Conservation (phyloP, 1,140 invertebrate species). For the Potamilus streckersoni region DNA sequence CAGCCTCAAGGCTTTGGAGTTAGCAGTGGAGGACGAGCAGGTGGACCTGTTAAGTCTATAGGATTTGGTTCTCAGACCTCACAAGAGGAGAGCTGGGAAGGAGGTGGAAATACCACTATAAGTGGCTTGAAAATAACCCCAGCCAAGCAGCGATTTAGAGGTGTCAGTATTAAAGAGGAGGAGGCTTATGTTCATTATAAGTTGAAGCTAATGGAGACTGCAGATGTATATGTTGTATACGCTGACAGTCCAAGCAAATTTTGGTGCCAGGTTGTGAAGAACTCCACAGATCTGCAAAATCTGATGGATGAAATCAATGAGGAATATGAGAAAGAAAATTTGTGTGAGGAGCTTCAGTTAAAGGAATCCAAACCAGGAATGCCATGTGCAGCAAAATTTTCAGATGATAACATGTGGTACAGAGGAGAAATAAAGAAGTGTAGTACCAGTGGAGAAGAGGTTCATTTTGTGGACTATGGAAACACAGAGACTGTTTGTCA, state of each 20-base stretch:
- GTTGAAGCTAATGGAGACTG: slow-evolving; percentile 30
- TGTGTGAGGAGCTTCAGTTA: slow-evolving; percentile 14
- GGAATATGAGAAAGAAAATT: slow-evolving; percentile 26
- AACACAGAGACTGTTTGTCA: slow-evolving; percentile 49
- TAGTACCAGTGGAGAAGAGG: slow-evolving; percentile 75
- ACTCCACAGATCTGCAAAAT: slow-evolving; percentile 55
- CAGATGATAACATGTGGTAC: slow-evolving; percentile 82
- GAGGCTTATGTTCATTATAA: slow-evolving; percentile 1
- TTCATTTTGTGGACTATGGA: slow-evolving; percentile 77
- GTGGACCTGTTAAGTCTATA: not conserved
- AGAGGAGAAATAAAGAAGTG: slow-evolving; percentile 80
- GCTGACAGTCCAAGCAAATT: slow-evolving; percentile 57
- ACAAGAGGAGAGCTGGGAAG: too few relatives aligned
- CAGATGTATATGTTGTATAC: slow-evolving; percentile 47
- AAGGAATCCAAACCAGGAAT: slow-evolving; percentile 31
- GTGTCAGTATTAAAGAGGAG: not conserved
- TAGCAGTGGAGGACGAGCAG: slow-evolving; percentile 2
- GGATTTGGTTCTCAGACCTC: not conserved
- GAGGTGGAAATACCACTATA: too few relatives aligned
- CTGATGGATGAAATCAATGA: slow-evolving; percentile 65
- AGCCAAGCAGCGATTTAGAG: not conserved
- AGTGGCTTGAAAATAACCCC: not conserved
- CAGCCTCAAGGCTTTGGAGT: slow-evolving; percentile 5
- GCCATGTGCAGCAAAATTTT: slow-evolving; percentile 75
- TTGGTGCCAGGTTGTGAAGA: slow-evolving; percentile 66